Base-by-base conservation (phyloP, 2,888 invertebrate genomes). In the Heliconius ethilla region DNA sequence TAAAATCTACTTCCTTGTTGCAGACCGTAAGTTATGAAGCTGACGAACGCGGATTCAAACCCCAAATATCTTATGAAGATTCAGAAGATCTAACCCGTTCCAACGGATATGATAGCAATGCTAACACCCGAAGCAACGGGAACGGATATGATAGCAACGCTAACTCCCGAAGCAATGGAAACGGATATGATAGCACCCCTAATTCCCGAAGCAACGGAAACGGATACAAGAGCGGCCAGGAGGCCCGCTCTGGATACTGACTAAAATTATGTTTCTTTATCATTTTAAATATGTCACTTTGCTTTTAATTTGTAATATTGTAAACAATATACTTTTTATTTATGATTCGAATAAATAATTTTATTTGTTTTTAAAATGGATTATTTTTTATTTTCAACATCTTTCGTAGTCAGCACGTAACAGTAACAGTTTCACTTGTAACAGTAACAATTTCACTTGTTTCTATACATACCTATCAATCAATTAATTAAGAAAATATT, bases 11-110 rank as follows among this genome's bases (percentile, higher is more conserved):
- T n/a, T n/a, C n/a, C 37, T 80, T 33, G 67, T 83, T 84, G 37
- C 93, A 96, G 95, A 95, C 96, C 78, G 96, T 97, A 10, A 96
- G 95, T 82, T 97, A 97, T 88, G 96, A 96, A 84, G 97, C 96
- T 27, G 96, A 96, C 83, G 95, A 96, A 85, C 91, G 95, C 67
- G 97, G 97, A 10, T 97, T 96, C 90, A 95, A 95, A 82, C 96
- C 96, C 33, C 95, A 95, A 83, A 95, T 96, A 80, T 95, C 95
- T 5, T 96, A 96, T 86, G 95, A 96, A 85, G 96, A 96, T 70
- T 87, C 95, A 0, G 92, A 91, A 79, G 87, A 88, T 10, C 82
- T 88, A 0, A 81, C 84, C 7, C 89, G 89, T 37, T 87, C 89
- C 13, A 83, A 78, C 13, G 93, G 93, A 0, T 94, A 93, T 77